phyloP scores from a whole-genome alignment of 2,797 vertebrate genomes.

The Enteromius unitaeniatus region DNA sequence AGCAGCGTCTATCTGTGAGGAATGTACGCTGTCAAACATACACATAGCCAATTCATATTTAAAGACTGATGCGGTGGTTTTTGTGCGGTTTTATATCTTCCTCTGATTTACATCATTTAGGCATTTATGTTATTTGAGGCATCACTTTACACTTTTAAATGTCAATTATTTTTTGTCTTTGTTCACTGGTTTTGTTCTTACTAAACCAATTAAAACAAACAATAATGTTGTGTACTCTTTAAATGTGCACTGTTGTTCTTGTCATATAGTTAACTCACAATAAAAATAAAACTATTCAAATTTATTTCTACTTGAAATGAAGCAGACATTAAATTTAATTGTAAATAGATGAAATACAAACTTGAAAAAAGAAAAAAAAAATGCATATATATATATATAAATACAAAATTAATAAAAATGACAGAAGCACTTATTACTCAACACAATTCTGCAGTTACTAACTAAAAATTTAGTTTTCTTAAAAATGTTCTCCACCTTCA shows the following conservation, averaged over 20 bases:
- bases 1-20: too few relatives aligned
- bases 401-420: not conserved
- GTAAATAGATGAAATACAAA: not conserved
- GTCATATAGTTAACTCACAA: not conserved
- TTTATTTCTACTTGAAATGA: not conserved
- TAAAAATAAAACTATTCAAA: not conserved
- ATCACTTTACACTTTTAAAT: not conserved
- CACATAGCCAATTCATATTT: too few relatives aligned
- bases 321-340: not conserved
- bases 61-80: not conserved
- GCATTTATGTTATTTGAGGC: not conserved
- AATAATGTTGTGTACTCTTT: accelerated
- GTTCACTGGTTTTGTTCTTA: not conserved
- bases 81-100: not conserved
- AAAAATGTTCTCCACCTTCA: not conserved
- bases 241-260: not conserved
- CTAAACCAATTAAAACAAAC: not conserved
- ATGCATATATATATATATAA: too few relatives aligned
- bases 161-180: not conserved
- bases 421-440: not conserved
- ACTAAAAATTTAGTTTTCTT: not conserved
- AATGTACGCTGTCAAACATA: too few relatives aligned
- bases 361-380: not conserved
- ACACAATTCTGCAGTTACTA: not conserved
- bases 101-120: not conserved